phyloP scores from a whole-genome alignment of 2,113 vertebrate genomes.

The Collichthys lucidus region DNA sequence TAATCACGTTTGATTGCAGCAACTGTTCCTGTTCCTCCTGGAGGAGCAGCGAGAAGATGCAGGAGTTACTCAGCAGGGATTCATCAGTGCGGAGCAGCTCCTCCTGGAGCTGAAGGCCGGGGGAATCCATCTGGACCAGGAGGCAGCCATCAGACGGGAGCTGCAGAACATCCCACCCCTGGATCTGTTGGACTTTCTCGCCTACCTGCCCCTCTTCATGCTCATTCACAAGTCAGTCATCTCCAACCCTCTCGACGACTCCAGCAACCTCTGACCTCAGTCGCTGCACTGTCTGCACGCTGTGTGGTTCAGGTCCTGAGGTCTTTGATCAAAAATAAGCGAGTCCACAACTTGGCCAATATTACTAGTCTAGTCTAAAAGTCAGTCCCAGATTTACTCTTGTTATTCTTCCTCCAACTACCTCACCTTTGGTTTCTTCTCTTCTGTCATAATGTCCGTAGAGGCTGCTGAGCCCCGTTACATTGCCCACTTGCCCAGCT shows the following conservation, averaged over 20 bases:
- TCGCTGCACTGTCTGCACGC: not conserved
- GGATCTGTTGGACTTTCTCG: constrained; percentile 81
- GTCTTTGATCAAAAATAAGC: not conserved
- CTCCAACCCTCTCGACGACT: constrained; percentile 74
- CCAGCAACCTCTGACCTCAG: constrained; percentile 66
- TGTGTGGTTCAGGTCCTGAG: not conserved
- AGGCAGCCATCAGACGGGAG: constrained; percentile 64
- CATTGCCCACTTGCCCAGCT: too few relatives aligned
- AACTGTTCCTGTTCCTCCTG: constrained; percentile 83
- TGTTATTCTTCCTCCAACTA: too few relatives aligned
- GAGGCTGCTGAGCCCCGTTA: too few relatives aligned
- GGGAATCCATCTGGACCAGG: constrained; percentile 68
- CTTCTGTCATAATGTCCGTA: too few relatives aligned
- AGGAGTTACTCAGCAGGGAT: constrained; percentile 31
- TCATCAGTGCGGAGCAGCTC: constrained; percentile 79
- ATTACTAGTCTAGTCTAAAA: too few relatives aligned
- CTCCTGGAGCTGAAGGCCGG: constrained; percentile 81
- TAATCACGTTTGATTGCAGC: constrained; percentile 56
- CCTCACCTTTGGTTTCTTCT: too few relatives aligned
- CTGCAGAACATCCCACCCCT: constrained; percentile 70
- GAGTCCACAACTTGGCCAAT: too few relatives aligned
- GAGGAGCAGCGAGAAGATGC: constrained; percentile 57
- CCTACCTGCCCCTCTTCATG: constrained; percentile 80
- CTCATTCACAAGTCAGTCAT: constrained; percentile 79
- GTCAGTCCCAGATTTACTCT: too few relatives aligned